phyloP scores from a whole-genome alignment of 2,113 vertebrate species.

The Irena cyanogastra region DNA sequence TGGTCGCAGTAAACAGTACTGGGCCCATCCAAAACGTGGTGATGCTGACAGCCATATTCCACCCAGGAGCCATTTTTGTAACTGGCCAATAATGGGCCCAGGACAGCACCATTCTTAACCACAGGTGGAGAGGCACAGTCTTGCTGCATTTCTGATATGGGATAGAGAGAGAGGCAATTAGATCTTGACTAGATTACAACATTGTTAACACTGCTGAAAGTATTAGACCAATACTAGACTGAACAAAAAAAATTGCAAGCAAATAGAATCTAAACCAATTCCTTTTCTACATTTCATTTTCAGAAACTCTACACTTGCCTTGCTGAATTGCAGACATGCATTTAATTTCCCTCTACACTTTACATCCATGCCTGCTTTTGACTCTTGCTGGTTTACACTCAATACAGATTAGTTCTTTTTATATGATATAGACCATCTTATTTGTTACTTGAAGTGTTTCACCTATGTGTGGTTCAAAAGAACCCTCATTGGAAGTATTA shows the following conservation, averaged over 20 bases:
- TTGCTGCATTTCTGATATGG: slow-evolving; percentile 15
- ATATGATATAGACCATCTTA: background rate
- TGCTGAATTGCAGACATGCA: background rate
- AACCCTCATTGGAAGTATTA: background rate
- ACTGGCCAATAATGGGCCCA: background rate
- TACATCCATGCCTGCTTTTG: background rate
- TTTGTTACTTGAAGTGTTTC: background rate
- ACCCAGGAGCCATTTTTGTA: slow-evolving; percentile 68
- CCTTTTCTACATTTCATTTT: background rate
- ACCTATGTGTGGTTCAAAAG: background rate
- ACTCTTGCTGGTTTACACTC: background rate
- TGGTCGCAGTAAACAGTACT: slow-evolving; percentile 54
- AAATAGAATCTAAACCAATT: background rate
- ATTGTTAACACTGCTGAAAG: background rate
- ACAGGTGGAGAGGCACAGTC: slow-evolving; percentile 63
- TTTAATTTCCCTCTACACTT: background rate
- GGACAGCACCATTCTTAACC: slow-evolving; percentile 50
- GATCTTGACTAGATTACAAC: background rate
- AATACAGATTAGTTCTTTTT: background rate
- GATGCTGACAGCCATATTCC: slow-evolving; percentile 67
- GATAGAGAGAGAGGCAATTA: background rate
- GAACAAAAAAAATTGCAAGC: background rate
- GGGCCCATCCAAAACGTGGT: slow-evolving; percentile 65
- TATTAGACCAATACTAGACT: background rate
- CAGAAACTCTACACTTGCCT: background rate